Conservation (phyloP, 2,797 vertebrate genomes). For the Remorina albescens region DNA sequence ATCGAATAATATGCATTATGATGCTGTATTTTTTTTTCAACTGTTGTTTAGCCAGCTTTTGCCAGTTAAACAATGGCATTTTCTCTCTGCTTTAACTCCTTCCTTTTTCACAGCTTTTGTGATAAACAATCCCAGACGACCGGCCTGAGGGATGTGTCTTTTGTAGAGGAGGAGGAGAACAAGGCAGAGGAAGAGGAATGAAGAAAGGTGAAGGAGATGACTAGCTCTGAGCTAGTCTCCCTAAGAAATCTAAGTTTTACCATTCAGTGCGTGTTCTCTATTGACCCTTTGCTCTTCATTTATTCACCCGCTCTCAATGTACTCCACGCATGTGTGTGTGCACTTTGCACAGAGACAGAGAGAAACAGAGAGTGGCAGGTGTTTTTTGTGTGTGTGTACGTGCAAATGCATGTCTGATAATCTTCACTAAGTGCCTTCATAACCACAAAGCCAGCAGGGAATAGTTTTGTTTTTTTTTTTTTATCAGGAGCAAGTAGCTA, state of each 20-base stretch:
- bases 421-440: slow-evolving; percentile 50
- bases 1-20: slow-evolving; percentile 31
- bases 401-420: slow-evolving; percentile 33
- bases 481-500: slow-evolving; percentile 37
- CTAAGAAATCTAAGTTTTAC: slow-evolving; percentile 57
- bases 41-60: slow-evolving; percentile 27
- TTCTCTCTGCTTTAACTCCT: slow-evolving; percentile 35
- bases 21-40: slow-evolving; percentile 26
- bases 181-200: slow-evolving; percentile 33
- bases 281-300: slow-evolving; percentile 69
- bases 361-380: slow-evolving; percentile 25
- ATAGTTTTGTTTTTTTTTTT: slow-evolving; percentile 54
- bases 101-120: slow-evolving; percentile 41
- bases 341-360: slow-evolving; percentile 14
- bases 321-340: slow-evolving; percentile 45
- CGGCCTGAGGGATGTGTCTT: slow-evolving; percentile 37
- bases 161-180: slow-evolving; percentile 37
- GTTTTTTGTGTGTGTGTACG: slow-evolving; percentile 27
- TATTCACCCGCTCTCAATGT: slow-evolving; percentile 67
- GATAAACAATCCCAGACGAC: slow-evolving; percentile 53
- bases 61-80: slow-evolving; percentile 23
- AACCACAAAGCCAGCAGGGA: slow-evolving; percentile 30
- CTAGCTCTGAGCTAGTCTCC: slow-evolving; percentile 44
- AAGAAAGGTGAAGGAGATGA: slow-evolving; percentile 27
- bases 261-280: slow-evolving; percentile 64